These are phyloP conservation scores for Pterobdella sp. DNA, from an alignment of 2,888 invertebrate genomes.

Conservation along the genomic window DNA sequence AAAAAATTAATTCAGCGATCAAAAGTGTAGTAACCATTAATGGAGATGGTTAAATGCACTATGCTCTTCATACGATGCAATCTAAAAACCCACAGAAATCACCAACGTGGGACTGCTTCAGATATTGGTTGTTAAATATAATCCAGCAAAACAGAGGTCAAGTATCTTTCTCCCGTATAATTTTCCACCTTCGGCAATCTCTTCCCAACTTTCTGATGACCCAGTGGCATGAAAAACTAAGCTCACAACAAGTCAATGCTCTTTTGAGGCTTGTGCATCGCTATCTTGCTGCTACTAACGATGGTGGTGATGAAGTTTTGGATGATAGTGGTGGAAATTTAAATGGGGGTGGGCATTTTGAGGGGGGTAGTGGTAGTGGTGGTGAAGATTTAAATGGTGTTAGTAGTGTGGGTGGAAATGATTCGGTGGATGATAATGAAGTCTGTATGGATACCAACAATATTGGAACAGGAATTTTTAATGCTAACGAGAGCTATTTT, in stretches of 20 bases:
- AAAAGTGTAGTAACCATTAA: neutral
- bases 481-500: neutral
- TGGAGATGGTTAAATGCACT: neutral
- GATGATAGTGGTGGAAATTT: neutral
- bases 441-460: no score
- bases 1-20: no score
- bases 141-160: conserved; percentile 39
- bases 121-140: conserved; percentile 40
- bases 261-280: conserved; percentile 34
- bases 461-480: no score
- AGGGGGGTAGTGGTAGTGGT: neutral
- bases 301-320: neutral
- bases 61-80: neutral
- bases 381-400: neutral
- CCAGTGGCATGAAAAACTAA: conserved; percentile 40
- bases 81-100: conserved; percentile 28
- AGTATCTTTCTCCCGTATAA: conserved; percentile 36
- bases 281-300: conserved; percentile 32
- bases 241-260: conserved; percentile 32
- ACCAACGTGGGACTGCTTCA: conserved; percentile 37
- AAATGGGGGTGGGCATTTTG: neutral
- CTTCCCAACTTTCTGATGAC: conserved; percentile 38
- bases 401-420: no score
- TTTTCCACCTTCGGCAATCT: conserved; percentile 37
- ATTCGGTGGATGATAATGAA: no score